Percentiles rank a stretch among this genome's conserved stretches.
Conservation (phyloP, 2,888 invertebrate genomes). For the Nomada ruficornis region DNA sequence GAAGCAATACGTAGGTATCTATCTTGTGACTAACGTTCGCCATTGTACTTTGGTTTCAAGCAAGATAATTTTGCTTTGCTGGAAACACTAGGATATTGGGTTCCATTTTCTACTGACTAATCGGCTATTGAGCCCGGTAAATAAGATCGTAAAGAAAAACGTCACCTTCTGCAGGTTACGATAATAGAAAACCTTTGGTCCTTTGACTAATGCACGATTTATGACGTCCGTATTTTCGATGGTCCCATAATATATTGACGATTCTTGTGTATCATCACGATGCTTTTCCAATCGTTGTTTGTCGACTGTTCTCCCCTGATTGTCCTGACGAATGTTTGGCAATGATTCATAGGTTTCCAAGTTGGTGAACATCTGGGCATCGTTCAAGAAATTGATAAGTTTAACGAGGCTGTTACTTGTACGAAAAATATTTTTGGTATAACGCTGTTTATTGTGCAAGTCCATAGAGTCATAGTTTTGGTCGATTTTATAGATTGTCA, state of each 20-base stretch:
- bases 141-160: conserved; percentile 27
- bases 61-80: conserved; percentile 28
- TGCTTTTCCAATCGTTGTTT: background rate
- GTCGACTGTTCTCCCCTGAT: background rate
- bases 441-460: too few species aligned
- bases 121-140: background rate
- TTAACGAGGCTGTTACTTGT: background rate
- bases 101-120: conserved; percentile 13
- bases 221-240: background rate
- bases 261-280: background rate
- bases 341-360: conserved; percentile 24
- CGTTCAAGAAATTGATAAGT: background rate
- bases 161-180: background rate
- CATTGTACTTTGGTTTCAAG: conserved; percentile 27
- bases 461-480: too few species aligned
- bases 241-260: background rate
- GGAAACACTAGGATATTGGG: background rate
- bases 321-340: background rate
- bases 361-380: background rate
- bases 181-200: conserved; percentile 11
- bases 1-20: too few species aligned
- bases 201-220: conserved; percentile 43
- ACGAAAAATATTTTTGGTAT: background rate
- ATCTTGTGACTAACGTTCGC: conserved; percentile 14
- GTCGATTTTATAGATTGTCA: too few species aligned